A percentile compares a stretch with the other conserved stretches of the same genome.
These are phyloP conservation scores for Nerophis lumbriciformis DNA, from an alignment of 2,113 vertebrate species.

Conservation along the genomic window DNA sequence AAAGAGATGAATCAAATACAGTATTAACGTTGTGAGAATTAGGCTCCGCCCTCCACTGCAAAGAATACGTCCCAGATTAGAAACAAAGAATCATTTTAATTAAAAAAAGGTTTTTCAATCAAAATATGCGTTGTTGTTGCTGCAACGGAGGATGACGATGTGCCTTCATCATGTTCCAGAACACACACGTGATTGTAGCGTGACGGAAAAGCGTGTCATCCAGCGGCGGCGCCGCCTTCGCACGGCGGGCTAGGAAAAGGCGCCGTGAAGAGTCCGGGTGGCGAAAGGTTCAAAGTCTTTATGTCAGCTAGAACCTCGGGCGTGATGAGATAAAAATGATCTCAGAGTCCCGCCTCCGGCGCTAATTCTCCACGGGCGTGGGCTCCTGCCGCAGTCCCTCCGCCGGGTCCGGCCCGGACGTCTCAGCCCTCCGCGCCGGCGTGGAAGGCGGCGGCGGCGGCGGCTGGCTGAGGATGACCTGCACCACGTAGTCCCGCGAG, in stretches of 20 bases:
- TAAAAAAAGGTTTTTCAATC: constrained; percentile 65
- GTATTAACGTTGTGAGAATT: too few species aligned
- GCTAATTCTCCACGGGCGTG: constrained; percentile 83
- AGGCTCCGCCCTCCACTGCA: neutral
- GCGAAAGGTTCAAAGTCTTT: constrained; percentile 13
- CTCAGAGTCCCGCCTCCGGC: constrained; percentile 27
- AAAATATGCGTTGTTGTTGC: constrained; percentile 58
- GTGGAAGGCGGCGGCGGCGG: constrained; percentile 72
- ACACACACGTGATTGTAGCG: constrained; percentile 26
- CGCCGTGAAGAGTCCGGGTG: neutral
- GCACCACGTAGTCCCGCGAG: constrained; percentile 96
- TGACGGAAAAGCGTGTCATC: constrained; percentile 43
- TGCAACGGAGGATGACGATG: too few species aligned
- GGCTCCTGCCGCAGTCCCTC: constrained; percentile 71
- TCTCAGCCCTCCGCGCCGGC: constrained; percentile 63
- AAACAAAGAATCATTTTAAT: constrained; percentile 64
- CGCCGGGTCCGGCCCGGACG: constrained; percentile 61
- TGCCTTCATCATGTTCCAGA: too few species aligned
- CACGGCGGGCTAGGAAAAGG: neutral
- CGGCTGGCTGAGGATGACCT: constrained; percentile 96
- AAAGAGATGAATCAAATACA: too few species aligned
- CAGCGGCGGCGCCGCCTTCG: constrained; percentile 15
- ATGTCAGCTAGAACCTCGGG: constrained; percentile 36
- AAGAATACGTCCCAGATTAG: constrained; percentile 37
- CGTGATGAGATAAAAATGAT: neutral